Percentiles rank a stretch among this genome's conserved stretches.
Evolutionary conservation across 2,113 vertebrate species (phyloP).

Genomic region (Phyllostomus hastatus): DNA sequence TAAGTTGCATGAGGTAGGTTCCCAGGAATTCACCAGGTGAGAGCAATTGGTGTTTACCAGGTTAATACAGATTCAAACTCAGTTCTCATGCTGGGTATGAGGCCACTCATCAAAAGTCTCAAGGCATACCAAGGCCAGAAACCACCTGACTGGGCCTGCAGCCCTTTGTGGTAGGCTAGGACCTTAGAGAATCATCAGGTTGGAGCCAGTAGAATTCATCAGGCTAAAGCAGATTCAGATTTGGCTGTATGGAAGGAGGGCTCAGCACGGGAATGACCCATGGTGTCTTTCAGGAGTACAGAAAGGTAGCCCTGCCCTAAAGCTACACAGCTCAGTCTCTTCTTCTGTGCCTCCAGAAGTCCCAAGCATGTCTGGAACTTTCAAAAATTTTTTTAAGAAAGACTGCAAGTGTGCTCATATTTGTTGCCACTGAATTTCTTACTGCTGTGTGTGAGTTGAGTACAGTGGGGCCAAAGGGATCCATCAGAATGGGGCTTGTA

Average conservation of each 20-base stretch:
- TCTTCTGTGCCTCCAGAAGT: not conserved
- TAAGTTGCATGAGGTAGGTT: not conserved
- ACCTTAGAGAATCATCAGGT: not conserved
- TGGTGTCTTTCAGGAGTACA: not conserved
- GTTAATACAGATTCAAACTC: not conserved
- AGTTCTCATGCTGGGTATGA: not conserved
- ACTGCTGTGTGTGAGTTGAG: not conserved
- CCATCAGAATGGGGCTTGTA: not conserved
- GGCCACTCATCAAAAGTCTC: not conserved
- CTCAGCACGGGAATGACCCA: not conserved
- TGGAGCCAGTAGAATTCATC: not conserved
- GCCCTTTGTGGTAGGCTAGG: not conserved
- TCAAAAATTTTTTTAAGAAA: not conserved
- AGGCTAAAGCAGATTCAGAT: not conserved
- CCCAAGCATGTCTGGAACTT: not conserved
- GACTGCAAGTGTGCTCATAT: not conserved
- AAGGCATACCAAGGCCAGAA: not conserved
- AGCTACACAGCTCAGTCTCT: not conserved
- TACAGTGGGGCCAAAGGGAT: not conserved
- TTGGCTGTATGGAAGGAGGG: not conserved
- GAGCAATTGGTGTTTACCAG: not conserved
- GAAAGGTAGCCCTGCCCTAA: not conserved
- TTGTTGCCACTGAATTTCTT: not conserved
- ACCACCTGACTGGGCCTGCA: not conserved
- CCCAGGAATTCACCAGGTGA: not conserved